Conservation (phyloP, 2,113 vertebrate genomes). For the Zapus hudsonius region DNA sequence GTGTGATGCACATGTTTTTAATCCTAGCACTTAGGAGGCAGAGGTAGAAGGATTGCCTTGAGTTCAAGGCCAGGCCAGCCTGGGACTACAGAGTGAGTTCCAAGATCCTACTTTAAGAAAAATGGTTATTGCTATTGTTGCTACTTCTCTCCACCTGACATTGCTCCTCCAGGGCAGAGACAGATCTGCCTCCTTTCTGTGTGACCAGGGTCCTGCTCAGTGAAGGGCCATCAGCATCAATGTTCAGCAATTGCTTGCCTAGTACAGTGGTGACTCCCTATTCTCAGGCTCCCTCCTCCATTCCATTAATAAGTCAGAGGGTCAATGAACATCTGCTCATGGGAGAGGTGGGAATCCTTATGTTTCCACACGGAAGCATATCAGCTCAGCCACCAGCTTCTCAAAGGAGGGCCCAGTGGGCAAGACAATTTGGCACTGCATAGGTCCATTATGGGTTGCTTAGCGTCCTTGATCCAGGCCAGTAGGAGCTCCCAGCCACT, state of each 20-base stretch:
- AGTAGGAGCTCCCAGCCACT: neutral
- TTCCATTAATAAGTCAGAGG: neutral
- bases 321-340: neutral
- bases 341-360: neutral
- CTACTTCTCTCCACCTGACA: neutral
- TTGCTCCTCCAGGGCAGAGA: neutral
- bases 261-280: neutral
- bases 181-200: neutral
- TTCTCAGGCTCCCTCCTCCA: neutral
- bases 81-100: too few relatives aligned
- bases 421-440: neutral
- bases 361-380: conserved; percentile 15
- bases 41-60: too few relatives aligned
- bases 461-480: neutral
- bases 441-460: neutral
- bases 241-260: neutral
- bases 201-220: neutral
- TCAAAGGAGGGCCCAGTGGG: neutral
- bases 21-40: too few relatives aligned
- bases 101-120: neutral
- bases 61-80: too few relatives aligned
- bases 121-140: neutral
- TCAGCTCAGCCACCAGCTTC: neutral
- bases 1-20: too few relatives aligned
- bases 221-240: neutral